Evolutionary conservation across 2,797 vertebrate species (phyloP).

Genomic region (Poeciliopsis presidionis): DNA sequence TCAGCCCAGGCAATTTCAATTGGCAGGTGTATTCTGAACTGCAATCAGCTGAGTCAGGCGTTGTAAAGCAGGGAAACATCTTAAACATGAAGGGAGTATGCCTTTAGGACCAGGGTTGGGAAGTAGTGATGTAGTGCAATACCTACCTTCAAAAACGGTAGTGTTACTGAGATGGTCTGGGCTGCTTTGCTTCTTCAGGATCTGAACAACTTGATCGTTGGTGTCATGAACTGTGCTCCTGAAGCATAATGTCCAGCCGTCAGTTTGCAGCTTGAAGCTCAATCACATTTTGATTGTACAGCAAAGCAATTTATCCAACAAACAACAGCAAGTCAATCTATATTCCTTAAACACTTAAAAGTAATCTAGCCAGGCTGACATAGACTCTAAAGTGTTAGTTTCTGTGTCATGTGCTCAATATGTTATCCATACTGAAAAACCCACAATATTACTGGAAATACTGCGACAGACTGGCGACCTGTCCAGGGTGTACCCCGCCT

Average conservation of each 20-base stretch:
- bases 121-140: not conserved
- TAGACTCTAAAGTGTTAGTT: not conserved
- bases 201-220: not conserved
- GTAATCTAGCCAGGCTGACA: not conserved
- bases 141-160: not conserved
- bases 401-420: not conserved
- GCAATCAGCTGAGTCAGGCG: no score
- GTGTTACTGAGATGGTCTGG: not conserved
- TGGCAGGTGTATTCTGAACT: no score
- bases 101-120: no score
- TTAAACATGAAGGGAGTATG: no score
- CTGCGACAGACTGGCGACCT: no score
- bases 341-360: not conserved
- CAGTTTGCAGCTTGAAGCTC: not conserved
- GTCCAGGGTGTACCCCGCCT: no score
- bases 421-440: not conserved
- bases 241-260: not conserved
- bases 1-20: no score
- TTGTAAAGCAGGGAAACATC: no score
- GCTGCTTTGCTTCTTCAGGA: not conserved
- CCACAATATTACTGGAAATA: not conserved
- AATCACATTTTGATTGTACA: not conserved
- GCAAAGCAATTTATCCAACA: not conserved
- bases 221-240: not conserved
- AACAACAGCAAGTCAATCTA: not conserved